Percentiles rank a stretch among this genome's conserved stretches.
Conservation (phyloP, 92 coral and sea anemone genomes). For the Parazoanthus atlanticus region DNA sequence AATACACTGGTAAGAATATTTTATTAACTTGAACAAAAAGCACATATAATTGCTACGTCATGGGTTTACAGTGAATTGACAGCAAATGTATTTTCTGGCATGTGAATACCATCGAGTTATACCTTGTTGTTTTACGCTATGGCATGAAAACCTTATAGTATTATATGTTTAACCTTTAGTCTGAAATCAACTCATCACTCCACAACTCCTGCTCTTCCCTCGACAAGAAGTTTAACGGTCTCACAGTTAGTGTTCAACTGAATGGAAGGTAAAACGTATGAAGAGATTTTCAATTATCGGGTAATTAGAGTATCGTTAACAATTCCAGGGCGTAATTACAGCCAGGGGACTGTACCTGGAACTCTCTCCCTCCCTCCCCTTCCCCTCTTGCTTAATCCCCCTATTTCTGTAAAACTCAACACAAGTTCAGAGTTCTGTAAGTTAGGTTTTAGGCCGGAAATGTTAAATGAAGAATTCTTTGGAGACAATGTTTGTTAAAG, state of each 20-base stretch:
- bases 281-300: too few relatives aligned
- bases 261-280: constrained; percentile 67
- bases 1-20: not conserved
- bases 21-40: too few relatives aligned
- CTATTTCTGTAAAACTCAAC: too few relatives aligned
- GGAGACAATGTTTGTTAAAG: too few relatives aligned
- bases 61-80: not conserved
- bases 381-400: too few relatives aligned
- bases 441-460: too few relatives aligned
- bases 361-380: not conserved
- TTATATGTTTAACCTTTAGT: constrained; percentile 41
- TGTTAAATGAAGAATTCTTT: too few relatives aligned
- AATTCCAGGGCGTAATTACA: not conserved
- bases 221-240: constrained; percentile 69
- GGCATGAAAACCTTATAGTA: not conserved
- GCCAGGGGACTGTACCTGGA: not conserved
- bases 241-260: constrained; percentile 57
- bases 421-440: too few relatives aligned
- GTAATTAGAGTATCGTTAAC: not conserved
- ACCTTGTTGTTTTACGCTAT: too few relatives aligned
- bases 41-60: not conserved
- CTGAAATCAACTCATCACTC: constrained; percentile 85
- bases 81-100: not conserved
- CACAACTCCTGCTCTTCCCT: constrained; percentile 84
- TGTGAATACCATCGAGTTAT: too few relatives aligned